A percentile compares a stretch with the other conserved stretches of the same genome.
phyloP scores from a whole-genome alignment of 2,797 vertebrate genomes.

The Rhynchonycteris naso region DNA sequence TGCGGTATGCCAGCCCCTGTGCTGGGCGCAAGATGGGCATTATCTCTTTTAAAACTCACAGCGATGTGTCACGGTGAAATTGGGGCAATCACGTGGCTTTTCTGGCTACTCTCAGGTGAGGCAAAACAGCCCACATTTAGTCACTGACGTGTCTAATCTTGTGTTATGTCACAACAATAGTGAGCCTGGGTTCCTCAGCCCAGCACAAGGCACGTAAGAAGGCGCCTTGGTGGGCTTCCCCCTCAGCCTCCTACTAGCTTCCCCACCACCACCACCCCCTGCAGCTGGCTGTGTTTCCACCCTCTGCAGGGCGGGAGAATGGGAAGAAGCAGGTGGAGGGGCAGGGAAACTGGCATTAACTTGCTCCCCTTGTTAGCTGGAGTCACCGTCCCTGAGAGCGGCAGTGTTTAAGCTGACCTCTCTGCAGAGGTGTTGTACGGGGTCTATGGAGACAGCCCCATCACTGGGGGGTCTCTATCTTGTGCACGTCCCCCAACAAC shows the following conservation, averaged over 20 bases:
- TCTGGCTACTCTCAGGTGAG: not conserved
- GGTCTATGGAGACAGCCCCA: not conserved
- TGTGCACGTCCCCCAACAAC: not conserved
- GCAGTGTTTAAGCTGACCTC: not conserved
- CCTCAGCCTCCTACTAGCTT: not conserved
- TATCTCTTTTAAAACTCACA: not conserved
- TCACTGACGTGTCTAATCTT: fast-evolving
- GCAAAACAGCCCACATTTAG: not conserved
- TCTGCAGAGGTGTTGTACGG: not conserved
- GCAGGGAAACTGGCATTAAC: fast-evolving
- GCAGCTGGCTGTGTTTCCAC: not conserved
- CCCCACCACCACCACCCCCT: not conserved
- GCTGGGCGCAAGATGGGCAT: not conserved
- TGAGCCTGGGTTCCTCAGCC: not conserved
- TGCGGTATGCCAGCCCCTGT: not conserved
- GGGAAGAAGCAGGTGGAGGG: not conserved
- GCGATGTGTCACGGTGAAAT: fast-evolving
- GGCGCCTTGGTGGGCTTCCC: not conserved
- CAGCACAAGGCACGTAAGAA: not conserved
- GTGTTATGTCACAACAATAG: not conserved
- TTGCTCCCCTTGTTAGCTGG: not conserved
- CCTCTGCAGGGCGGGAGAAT: not conserved
- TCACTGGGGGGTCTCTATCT: not conserved
- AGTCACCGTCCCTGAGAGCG: not conserved
- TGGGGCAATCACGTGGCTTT: not conserved